phyloP scores from a whole-genome alignment of 2,888 invertebrate genomes.

The Selenia dentaria region DNA sequence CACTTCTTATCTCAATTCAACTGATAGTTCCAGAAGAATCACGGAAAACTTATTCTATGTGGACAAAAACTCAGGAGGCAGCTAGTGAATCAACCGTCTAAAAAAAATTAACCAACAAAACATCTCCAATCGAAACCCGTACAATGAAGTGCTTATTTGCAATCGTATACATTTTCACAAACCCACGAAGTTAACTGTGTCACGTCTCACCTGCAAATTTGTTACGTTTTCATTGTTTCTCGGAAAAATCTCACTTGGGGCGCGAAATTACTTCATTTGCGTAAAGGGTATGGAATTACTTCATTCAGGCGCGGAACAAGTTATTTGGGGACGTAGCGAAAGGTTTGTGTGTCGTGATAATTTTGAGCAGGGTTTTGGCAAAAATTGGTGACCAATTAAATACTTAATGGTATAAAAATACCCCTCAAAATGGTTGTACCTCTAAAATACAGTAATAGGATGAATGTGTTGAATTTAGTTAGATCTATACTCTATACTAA shows the following conservation, averaged over 20 bases:
- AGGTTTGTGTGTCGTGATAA: slow-evolving; percentile 2
- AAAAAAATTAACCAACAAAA: background rate
- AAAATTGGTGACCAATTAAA: too few species aligned
- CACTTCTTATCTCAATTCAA: too few species aligned
- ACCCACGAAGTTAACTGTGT: slow-evolving; percentile 8
- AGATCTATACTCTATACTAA: too few species aligned
- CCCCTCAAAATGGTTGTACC: too few species aligned
- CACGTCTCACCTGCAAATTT: slow-evolving; percentile 25
- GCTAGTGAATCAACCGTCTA: too few species aligned
- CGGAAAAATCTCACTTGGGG: slow-evolving; percentile 19
- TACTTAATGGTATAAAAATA: too few species aligned
- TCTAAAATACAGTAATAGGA: too few species aligned
- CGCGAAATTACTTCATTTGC: slow-evolving; percentile 24
- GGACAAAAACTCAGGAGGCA: too few species aligned
- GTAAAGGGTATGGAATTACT: slow-evolving; percentile 25
- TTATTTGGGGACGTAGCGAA: slow-evolving; percentile 4
- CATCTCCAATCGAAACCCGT: slow-evolving; percentile 1
- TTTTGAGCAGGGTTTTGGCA: too few species aligned
- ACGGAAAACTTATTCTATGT: too few species aligned
- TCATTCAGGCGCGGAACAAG: slow-evolving; percentile 16
- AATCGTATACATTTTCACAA: background rate
- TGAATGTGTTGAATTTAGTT: too few species aligned
- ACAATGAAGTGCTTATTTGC: slow-evolving; percentile 13
- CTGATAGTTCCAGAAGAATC: too few species aligned
- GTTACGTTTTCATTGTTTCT: slow-evolving; percentile 25